These are phyloP conservation scores for Gallirallus australis DNA, from an alignment of 2,797 vertebrate genomes.

Conservation along the genomic window DNA sequence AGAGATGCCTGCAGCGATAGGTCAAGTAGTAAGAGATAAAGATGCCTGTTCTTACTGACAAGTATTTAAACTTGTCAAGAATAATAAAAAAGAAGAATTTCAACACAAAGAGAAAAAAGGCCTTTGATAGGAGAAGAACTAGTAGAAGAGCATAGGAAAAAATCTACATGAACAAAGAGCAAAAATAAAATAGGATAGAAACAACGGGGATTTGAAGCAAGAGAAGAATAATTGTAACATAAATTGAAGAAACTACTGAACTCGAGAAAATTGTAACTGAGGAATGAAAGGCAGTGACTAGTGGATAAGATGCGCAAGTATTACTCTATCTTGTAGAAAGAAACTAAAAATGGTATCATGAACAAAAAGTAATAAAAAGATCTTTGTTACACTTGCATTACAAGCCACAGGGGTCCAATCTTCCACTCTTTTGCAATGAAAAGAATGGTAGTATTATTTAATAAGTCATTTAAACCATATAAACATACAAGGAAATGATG, in stretches of 20 bases:
- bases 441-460: background rate
- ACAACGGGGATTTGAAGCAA: background rate
- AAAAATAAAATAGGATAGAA: background rate
- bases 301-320: background rate
- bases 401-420: background rate
- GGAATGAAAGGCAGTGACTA: background rate
- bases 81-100: background rate
- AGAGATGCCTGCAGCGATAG: background rate
- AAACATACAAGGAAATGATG: background rate
- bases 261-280: background rate
- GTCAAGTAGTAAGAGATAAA: background rate
- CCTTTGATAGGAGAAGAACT: background rate
- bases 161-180: background rate
- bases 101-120: background rate
- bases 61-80: constrained; percentile 29
- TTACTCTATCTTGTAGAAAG: background rate
- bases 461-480: background rate
- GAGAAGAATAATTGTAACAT: background rate
- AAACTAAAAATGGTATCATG: background rate
- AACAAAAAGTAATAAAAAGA: background rate
- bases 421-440: background rate
- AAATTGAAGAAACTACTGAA: background rate
- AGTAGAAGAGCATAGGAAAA: background rate
- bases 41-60: background rate
- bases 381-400: background rate